Evolutionary conservation across 1,140 invertebrate species (phyloP).

Genomic region (Aporrectodea caliginosa): DNA sequence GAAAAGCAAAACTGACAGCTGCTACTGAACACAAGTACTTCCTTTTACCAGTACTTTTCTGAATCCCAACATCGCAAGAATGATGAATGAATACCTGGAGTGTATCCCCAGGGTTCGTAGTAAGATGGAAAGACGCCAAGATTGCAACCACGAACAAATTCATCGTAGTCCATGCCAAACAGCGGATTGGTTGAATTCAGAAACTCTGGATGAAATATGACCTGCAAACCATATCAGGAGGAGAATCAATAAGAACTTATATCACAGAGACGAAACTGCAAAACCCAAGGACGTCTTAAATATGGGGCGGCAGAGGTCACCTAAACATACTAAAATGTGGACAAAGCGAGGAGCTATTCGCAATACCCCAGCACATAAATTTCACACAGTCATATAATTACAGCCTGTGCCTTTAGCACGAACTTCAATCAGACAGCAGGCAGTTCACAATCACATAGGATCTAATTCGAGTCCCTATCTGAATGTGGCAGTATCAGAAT

Average conservation of each 20-base stretch:
- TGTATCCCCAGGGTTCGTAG: conserved; percentile 99
- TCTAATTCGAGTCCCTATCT: too few species aligned
- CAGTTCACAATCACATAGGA: too few species aligned
- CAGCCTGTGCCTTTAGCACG: too few species aligned
- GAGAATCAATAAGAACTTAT: too few species aligned
- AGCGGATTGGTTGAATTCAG: conserved; percentile 95
- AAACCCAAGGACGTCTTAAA: neutral
- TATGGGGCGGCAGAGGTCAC: neutral
- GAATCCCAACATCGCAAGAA: too few species aligned
- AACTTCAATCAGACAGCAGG: too few species aligned
- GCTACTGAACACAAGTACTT: neutral
- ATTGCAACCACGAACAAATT: conserved; percentile 98
- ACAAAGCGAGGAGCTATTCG: neutral
- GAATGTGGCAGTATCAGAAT: too few species aligned
- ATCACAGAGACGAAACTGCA: neutral
- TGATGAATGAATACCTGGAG: too few species aligned
- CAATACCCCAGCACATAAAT: neutral
- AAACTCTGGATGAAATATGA: conserved; percentile 99
- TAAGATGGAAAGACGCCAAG: conserved; percentile 98
- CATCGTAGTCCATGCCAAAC: conserved; percentile 97
- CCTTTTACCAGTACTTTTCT: too few species aligned
- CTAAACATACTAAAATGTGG: neutral
- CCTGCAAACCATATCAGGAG: too few species aligned
- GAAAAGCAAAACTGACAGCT: neutral
- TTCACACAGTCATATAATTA: neutral